phyloP scores from a whole-genome alignment of 92 coral and sea anemone genomes.

The Meandrina meandrites region DNA sequence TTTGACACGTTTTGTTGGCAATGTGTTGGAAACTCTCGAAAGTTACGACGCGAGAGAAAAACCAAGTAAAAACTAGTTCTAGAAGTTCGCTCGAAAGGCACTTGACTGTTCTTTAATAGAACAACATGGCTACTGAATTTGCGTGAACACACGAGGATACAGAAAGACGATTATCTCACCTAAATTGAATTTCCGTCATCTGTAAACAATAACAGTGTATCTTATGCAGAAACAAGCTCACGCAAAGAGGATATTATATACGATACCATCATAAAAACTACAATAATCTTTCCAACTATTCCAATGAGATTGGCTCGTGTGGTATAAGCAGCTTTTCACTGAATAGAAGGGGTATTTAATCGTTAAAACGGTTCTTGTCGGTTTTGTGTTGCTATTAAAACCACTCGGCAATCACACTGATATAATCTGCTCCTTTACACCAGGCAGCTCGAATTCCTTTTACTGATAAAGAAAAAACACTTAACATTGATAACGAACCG shows the following conservation, averaged over 20 bases:
- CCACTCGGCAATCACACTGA: conserved; percentile 30
- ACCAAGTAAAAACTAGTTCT: neutral
- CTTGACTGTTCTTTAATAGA: neutral
- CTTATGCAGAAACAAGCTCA: neutral
- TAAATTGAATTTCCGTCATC: conserved; percentile 32
- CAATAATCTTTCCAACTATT: neutral
- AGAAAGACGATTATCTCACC: neutral
- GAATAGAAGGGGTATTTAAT: neutral
- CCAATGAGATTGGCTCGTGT: neutral
- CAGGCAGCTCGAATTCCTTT: neutral
- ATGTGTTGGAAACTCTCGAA: neutral
- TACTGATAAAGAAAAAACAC: conserved; percentile 8
- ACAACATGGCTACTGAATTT: neutral
- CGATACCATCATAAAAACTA: neutral
- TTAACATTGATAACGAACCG: neutral
- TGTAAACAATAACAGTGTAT: neutral
- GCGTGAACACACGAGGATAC: neutral
- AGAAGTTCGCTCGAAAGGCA: neutral
- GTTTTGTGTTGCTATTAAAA: neutral
- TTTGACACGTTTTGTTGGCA: neutral
- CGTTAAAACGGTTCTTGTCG: neutral
- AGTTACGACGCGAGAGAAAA: neutral
- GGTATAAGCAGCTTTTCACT: neutral
- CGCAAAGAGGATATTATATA: neutral
- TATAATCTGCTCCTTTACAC: neutral